Percentiles rank a stretch among this genome's conserved stretches.
Evolutionary conservation across 2,797 vertebrate genomes (phyloP).

Genomic region (Cryptoblepharus egeriae): DNA sequence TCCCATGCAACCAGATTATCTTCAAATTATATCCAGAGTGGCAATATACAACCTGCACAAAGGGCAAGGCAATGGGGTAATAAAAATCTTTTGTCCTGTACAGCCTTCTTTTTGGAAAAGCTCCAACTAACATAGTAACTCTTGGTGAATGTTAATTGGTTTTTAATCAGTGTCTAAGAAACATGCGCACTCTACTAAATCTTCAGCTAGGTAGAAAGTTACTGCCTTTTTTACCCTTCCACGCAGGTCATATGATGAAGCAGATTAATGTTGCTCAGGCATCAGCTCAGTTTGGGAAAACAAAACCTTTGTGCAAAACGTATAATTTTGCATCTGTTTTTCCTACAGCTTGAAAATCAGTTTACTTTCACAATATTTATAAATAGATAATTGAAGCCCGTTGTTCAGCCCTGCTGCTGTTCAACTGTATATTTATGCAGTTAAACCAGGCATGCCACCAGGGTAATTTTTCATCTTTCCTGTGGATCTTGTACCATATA

Average conservation of each 20-base stretch:
- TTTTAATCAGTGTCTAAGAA: not conserved
- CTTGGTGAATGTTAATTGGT: constrained; percentile 3
- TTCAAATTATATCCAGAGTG: constrained; percentile 20
- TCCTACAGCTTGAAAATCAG: not conserved
- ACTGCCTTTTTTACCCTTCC: not conserved
- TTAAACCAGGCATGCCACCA: not conserved
- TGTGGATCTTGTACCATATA: not conserved
- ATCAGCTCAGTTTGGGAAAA: constrained; percentile 1
- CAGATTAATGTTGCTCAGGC: constrained; percentile 19
- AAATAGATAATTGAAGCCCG: constrained; percentile 6
- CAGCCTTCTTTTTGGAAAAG: constrained; percentile 1
- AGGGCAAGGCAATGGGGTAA: constrained; percentile 1
- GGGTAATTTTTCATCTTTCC: not conserved
- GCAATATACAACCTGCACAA: not conserved
- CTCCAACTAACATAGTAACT: not conserved
- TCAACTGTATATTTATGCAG: not conserved
- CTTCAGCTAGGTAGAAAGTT: not conserved
- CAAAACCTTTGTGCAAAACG: not conserved
- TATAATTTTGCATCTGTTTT: not conserved
- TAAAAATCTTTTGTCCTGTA: not conserved
- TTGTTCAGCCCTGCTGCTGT: constrained; percentile 15
- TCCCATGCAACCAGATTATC: constrained; percentile 32
- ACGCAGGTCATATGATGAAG: not conserved
- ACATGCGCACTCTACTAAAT: not conserved
- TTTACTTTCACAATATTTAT: constrained; percentile 21